phyloP scores from a whole-genome alignment of 2,113 vertebrate genomes.

The Potamarius usumacintae region DNA sequence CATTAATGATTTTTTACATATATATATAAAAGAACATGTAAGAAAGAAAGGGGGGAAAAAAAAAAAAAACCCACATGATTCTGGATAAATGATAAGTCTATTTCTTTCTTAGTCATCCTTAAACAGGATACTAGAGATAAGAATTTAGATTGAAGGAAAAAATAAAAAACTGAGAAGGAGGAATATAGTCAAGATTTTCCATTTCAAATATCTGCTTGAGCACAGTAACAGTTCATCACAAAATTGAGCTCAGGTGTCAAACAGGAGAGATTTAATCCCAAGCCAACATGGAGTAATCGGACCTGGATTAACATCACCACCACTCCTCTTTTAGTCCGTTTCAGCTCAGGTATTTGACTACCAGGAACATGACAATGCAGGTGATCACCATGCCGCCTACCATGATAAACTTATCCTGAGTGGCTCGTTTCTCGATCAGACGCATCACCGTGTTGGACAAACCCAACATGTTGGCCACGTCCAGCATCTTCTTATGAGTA shows the following conservation, averaged over 20 bases:
- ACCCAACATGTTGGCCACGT: conserved; percentile 94
- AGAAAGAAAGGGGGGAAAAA: too few relatives aligned
- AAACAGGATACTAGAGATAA: not conserved
- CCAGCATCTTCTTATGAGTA: conserved; percentile 96
- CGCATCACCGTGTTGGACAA: conserved; percentile 97
- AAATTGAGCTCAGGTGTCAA: too few relatives aligned
- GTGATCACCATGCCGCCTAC: conserved; percentile 92
- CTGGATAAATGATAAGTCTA: too few relatives aligned
- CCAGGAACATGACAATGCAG: conserved; percentile 87
- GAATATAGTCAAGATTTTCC: too few relatives aligned
- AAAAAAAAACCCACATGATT: too few relatives aligned
- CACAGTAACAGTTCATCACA: not conserved
- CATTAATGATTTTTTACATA: not conserved
- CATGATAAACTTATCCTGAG: conserved; percentile 96
- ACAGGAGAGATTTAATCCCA: not conserved
- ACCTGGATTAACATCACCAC: not conserved
- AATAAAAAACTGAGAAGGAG: not conserved
- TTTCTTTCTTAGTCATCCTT: too few relatives aligned
- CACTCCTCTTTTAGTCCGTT: conserved; percentile 47
- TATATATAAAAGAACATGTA: too few relatives aligned
- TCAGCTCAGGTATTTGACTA: conserved; percentile 90
- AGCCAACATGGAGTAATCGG: not conserved
- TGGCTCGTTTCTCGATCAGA: conserved; percentile 91
- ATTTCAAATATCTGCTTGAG: not conserved
- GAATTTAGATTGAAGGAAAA: not conserved